Evolutionary conservation across 2,113 vertebrate genomes (phyloP).

Genomic region (Ictalurus furcatus): DNA sequence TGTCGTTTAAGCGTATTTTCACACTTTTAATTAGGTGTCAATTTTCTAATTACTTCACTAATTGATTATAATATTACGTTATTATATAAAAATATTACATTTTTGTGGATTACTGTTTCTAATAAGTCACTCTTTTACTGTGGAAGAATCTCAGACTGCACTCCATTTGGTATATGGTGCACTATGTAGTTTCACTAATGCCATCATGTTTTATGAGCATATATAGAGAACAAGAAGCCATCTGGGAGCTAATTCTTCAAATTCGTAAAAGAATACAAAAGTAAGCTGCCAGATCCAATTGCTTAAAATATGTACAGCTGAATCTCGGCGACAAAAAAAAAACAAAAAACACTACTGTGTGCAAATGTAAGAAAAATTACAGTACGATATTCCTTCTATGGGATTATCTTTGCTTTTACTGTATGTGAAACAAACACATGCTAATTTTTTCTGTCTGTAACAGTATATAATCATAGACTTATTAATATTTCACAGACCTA

Average conservation of each 20-base stretch:
- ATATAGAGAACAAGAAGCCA: not conserved
- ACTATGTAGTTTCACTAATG: not conserved
- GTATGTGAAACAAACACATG: not conserved
- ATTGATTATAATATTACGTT: not conserved
- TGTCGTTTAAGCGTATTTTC: not conserved
- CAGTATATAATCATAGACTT: not conserved
- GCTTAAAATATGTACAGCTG: not conserved
- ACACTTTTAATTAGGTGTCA: not conserved
- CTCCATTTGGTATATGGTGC: not conserved
- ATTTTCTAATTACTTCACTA: not conserved
- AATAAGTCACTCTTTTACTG: not conserved
- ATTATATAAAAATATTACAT: not conserved
- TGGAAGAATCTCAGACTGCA: not conserved
- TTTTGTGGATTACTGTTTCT: not conserved
- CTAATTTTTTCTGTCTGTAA: not conserved
- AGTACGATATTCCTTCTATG: not conserved
- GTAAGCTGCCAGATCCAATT: not conserved
- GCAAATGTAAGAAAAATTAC: not conserved
- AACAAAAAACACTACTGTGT: not conserved
- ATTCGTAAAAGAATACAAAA: not conserved
- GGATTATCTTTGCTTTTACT: not conserved
- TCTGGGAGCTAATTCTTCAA: not conserved
- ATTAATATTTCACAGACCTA: not conserved
- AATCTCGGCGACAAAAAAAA: not conserved
- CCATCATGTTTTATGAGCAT: not conserved